phyloP scores from a whole-genome alignment of 2,113 vertebrate genomes.

The Procapra przewalskii region DNA sequence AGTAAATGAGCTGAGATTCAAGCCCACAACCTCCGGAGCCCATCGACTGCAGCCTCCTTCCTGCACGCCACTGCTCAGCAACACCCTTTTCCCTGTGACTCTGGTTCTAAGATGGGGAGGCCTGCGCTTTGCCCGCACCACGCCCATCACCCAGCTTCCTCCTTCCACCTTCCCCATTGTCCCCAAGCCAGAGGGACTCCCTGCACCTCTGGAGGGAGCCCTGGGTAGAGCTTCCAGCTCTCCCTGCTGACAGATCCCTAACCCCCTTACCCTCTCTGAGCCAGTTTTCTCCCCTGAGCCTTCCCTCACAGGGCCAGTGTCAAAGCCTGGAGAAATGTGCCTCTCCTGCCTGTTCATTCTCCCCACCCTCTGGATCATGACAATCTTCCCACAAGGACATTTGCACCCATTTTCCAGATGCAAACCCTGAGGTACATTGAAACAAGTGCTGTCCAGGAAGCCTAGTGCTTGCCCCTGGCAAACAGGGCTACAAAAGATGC shows the following conservation, averaged over 20 bases:
- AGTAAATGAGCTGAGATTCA: background rate
- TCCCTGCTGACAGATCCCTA: background rate
- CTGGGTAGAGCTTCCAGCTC: background rate
- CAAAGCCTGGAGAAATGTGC: background rate
- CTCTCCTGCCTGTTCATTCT: background rate
- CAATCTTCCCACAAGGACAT: background rate
- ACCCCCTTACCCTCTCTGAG: background rate
- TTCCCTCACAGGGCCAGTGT: background rate
- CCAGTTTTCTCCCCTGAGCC: background rate
- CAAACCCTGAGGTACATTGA: background rate
- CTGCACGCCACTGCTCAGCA: fast-evolving
- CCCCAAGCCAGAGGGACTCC: background rate
- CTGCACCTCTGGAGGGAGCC: background rate
- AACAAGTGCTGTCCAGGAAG: background rate
- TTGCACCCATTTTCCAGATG: background rate
- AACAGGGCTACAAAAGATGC: background rate
- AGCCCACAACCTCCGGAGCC: background rate
- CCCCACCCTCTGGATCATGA: background rate
- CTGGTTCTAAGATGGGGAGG: background rate
- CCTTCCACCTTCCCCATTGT: too few species aligned
- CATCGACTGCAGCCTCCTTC: background rate
- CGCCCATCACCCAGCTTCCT: background rate
- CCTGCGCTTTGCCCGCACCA: background rate
- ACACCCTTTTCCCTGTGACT: background rate
- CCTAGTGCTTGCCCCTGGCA: background rate